These are phyloP conservation scores for Candidula unifasciata DNA, from an alignment of 2,888 invertebrate genomes.

Conservation along the genomic window DNA sequence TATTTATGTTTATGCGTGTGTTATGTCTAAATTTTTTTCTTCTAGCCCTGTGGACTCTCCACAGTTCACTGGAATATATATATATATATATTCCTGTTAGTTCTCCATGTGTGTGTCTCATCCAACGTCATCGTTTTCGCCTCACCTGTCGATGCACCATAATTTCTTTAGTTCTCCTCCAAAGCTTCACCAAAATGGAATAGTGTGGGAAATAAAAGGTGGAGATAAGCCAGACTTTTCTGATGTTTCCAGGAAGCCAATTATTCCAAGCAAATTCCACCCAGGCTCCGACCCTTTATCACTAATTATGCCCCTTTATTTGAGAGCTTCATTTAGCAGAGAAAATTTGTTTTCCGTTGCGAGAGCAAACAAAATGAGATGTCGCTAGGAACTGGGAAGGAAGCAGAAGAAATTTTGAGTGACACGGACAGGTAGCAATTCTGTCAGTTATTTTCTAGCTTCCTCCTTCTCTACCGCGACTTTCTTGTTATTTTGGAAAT, in stretches of 20 bases:
- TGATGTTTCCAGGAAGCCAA: slow-evolving; percentile 12
- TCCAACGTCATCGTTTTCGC: too few species aligned
- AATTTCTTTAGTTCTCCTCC: too few species aligned
- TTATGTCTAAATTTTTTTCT: too few species aligned
- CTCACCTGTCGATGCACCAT: too few species aligned
- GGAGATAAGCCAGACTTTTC: slow-evolving; percentile 6
- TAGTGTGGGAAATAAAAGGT: background rate
- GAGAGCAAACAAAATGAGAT: slow-evolving; percentile 15
- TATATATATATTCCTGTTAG: too few species aligned
- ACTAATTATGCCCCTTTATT: slow-evolving; percentile 25
- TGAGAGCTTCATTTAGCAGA: slow-evolving; percentile 6
- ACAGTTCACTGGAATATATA: too few species aligned
- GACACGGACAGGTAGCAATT: slow-evolving; percentile 27
- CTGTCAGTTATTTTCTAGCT: slow-evolving; percentile 16
- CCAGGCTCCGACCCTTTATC: background rate
- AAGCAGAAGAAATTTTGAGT: slow-evolving; percentile 14
- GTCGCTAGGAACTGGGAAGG: background rate
- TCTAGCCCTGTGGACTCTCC: too few species aligned
- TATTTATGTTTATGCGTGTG: too few species aligned
- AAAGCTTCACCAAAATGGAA: too few species aligned
- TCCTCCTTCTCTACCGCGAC: background rate
- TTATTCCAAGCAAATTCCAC: background rate
- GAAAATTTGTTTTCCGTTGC: slow-evolving; percentile 10
- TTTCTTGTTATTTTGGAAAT: slow-evolving; percentile 41
- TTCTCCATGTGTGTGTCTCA: too few species aligned